Evolutionary conservation across 1,140 invertebrate genomes (phyloP), one percentile per base, ranked within the genome.

Genomic region (Drosophila punjabiensis): DNA sequence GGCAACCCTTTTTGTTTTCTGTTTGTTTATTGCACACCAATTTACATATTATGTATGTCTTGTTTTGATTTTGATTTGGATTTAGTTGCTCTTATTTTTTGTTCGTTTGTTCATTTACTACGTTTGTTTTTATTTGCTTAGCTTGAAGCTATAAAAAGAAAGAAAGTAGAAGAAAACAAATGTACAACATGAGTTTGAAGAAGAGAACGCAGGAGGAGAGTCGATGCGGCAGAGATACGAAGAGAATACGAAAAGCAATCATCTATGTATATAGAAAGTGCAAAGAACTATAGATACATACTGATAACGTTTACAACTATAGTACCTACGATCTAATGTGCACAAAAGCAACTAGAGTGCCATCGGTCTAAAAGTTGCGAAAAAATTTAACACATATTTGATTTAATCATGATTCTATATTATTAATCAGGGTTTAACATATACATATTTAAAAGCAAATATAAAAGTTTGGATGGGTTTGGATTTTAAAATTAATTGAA

Each of bases 71-170:
- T 66, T 35, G 41, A 35, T 84, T 52, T 68, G 35, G 58, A 52
- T 78, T 45, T 58, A 66, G 45, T 63, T 75, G 56, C 74, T 79
- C 53, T 24, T 56, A 37, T 56, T 56, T 35, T 70, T 59, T 64
- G 52, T 67, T 79, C 35, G 47, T 74, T 82, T 76, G 65, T 53
- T 77, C 69, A 68, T 65, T 74, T 73, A 68, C 79, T 89, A 87
- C 67, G 56, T 68, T 82, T 76, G 71, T 70, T 82, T 76, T 53
- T 79, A 24, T 67, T 79, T 83, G 65, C 76, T 81, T 89, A 89
- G 81, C 82, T 89, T 77, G 86, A 90, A 89, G 86, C 86, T 90
- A 85, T 84, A 89, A 79, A 85, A 81, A 77, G 71, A 71, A 80
- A 76, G 74, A 73, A 81, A 88, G 69, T 82, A 82, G 85, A 73